These are phyloP conservation scores for Syrrhaptes paradoxus DNA, from an alignment of 2,113 vertebrate genomes.

Conservation along the genomic window DNA sequence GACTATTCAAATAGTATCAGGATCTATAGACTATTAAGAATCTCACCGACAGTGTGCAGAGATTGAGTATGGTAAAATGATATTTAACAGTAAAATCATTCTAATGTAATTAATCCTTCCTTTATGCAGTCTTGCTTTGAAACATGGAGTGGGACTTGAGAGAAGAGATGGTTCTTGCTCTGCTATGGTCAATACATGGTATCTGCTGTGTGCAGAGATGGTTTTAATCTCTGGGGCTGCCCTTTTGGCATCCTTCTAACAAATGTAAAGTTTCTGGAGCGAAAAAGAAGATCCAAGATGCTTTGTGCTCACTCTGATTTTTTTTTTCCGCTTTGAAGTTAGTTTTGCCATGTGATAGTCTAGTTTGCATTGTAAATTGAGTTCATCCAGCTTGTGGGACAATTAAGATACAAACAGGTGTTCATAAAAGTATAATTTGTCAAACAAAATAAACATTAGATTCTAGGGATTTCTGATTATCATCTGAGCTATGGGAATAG, in stretches of 20 bases:
- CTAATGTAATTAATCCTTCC: background rate
- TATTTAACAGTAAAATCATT: background rate
- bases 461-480: slow-evolving; percentile 30
- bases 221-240: background rate
- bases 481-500: background rate
- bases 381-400: background rate
- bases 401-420: slow-evolving; percentile 7
- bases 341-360: background rate
- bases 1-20: background rate
- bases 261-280: background rate
- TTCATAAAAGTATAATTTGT: slow-evolving; percentile 29
- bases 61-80: background rate
- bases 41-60: background rate
- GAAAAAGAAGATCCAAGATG: background rate
- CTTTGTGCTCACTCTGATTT: background rate
- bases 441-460: slow-evolving; percentile 8
- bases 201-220: background rate
- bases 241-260: background rate
- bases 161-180: background rate
- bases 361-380: slow-evolving; percentile 1
- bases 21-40: background rate
- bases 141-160: background rate
- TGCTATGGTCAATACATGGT: background rate
- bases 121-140: background rate
- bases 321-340: background rate